Percentiles rank a stretch among this genome's conserved stretches.
Conservation (phyloP, 1,140 invertebrate genomes). For the Drosophila hydei region DNA sequence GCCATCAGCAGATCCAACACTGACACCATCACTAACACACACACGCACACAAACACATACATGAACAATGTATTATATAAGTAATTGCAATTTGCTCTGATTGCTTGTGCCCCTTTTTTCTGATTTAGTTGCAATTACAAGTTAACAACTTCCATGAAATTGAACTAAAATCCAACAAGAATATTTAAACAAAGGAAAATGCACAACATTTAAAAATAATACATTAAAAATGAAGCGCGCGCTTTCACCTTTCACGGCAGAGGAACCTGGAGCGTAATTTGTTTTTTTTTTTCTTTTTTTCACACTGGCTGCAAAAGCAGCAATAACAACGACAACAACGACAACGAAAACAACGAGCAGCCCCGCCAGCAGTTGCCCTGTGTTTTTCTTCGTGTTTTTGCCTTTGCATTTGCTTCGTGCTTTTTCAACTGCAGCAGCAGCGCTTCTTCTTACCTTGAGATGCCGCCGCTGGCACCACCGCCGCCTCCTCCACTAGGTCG, state of each 20-base stretch:
- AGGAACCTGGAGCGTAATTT: constrained; percentile 46
- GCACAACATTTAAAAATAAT: constrained; percentile 19
- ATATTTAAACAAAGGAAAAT: constrained; percentile 14
- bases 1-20: constrained; percentile 17
- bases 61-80: constrained; percentile 67
- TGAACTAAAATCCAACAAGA: constrained; percentile 11
- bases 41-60: constrained; percentile 27
- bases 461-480: constrained; percentile 68
- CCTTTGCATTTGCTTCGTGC: constrained; percentile 37
- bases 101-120: constrained; percentile 35
- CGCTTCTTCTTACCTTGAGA: constrained; percentile 80
- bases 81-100: constrained; percentile 70
- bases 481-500: constrained; percentile 70
- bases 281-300: constrained; percentile 36
- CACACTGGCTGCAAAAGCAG: constrained; percentile 26
- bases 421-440: constrained; percentile 56
- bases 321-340: constrained; percentile 9
- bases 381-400: constrained; percentile 44
- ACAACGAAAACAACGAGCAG: constrained; percentile 16
- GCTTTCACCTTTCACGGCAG: constrained; percentile 73
- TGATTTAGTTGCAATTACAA: constrained; percentile 15
- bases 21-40: constrained; percentile 2
- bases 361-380: constrained; percentile 2
- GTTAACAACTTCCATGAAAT: constrained; percentile 25
- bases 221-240: constrained; percentile 43